Conservation (phyloP, 2,888 invertebrate genomes). For the Trissolcus brochymenae region DNA sequence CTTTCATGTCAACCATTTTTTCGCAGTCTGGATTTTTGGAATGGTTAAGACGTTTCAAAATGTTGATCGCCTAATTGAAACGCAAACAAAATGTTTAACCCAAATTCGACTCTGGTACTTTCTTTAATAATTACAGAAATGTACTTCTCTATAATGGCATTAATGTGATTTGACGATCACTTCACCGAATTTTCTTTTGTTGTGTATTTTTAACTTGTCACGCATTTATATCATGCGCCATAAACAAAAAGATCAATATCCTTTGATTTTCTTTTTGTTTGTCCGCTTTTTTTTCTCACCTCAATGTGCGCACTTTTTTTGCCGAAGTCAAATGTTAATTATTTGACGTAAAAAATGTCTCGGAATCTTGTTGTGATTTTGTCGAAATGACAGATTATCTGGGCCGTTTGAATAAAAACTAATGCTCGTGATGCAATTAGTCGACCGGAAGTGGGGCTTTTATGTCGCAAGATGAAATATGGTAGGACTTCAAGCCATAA, state of each 20-base stretch:
- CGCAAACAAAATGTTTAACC: constrained; percentile 27
- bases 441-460: background rate
- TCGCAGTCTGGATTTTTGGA: too few species aligned
- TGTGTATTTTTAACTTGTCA: constrained; percentile 12
- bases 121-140: constrained; percentile 6
- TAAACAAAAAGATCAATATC: constrained; percentile 1
- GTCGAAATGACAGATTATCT: background rate
- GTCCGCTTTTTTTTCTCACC: background rate
- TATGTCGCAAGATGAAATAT: background rate
- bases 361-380: too few species aligned
- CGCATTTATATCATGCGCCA: constrained; percentile 4
- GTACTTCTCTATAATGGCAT: constrained; percentile 1
- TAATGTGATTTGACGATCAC: constrained; percentile 5
- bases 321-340: too few species aligned
- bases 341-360: too few species aligned
- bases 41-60: too few species aligned
- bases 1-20: too few species aligned
- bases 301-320: too few species aligned
- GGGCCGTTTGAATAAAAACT: constrained; percentile 5
- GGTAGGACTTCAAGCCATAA: background rate
- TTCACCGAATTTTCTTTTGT: background rate
- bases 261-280: constrained; percentile 1
- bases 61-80: constrained; percentile 9
- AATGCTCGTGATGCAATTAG: constrained; percentile 4
- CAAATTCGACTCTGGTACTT: constrained; percentile 19